phyloP scores from a whole-genome alignment of 2,113 vertebrate species.

The Solea solea region DNA sequence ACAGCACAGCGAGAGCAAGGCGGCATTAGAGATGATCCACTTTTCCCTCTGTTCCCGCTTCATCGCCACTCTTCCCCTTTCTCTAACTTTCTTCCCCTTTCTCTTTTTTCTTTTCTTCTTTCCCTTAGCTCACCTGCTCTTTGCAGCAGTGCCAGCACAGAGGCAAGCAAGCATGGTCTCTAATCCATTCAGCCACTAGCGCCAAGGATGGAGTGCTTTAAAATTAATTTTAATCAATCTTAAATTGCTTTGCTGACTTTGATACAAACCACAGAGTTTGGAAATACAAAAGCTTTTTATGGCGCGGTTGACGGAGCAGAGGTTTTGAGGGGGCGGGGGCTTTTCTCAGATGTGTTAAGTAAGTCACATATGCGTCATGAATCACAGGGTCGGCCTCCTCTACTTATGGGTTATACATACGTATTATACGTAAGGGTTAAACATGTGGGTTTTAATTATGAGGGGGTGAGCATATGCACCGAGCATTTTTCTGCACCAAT shows the following conservation, averaged over 20 bases:
- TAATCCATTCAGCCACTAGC: slow-evolving; percentile 69
- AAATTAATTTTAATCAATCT: slow-evolving; percentile 73
- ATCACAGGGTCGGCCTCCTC: slow-evolving; percentile 8
- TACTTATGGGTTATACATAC: not conserved
- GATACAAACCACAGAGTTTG: slow-evolving; percentile 59
- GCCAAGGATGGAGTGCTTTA: slow-evolving; percentile 69
- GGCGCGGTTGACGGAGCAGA: slow-evolving; percentile 24
- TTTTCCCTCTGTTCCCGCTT: slow-evolving; percentile 10
- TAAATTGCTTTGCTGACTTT: slow-evolving; percentile 71
- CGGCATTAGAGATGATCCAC: slow-evolving; percentile 40
- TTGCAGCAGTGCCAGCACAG: slow-evolving; percentile 15
- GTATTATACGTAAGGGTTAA: not conserved
- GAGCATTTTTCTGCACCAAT: no score
- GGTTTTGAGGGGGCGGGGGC: not conserved
- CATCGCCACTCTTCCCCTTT: slow-evolving; percentile 8
- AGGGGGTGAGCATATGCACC: not conserved
- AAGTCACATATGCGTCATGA: slow-evolving; percentile 5
- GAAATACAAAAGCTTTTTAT: slow-evolving; percentile 48
- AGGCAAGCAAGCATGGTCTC: slow-evolving; percentile 20
- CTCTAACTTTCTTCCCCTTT: not conserved
- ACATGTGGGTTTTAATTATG: not conserved
- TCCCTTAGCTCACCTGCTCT: slow-evolving; percentile 15
- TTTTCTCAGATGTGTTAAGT: slow-evolving; percentile 14
- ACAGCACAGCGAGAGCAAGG: slow-evolving; percentile 72
- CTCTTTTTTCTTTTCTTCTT: not conserved